Conservation (phyloP, 2,888 invertebrate genomes). For the Myopa tessellatipennis region DNA sequence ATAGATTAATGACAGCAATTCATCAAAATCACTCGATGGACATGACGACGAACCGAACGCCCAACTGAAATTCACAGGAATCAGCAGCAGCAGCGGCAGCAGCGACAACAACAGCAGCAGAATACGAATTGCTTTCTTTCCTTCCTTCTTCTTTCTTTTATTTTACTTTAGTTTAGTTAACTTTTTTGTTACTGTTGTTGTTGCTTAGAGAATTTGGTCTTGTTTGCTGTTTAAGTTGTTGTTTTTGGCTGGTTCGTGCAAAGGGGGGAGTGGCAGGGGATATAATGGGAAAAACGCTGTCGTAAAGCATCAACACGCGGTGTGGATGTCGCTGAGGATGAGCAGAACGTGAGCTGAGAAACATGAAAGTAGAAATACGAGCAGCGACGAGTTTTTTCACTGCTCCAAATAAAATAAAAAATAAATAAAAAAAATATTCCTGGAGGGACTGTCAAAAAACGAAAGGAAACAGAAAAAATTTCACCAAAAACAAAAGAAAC, state of each 20-base stretch:
- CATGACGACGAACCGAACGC: constrained; percentile 58
- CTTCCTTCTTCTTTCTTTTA: constrained; percentile 11
- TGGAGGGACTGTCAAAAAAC: constrained; percentile 4
- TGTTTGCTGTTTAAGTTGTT: constrained; percentile 27
- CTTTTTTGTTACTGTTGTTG: constrained; percentile 45
- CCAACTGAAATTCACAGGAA: constrained; percentile 58
- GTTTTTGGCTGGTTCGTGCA: neutral
- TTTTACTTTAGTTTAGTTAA: constrained; percentile 37
- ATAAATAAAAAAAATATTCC: neutral
- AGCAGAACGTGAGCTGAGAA: constrained; percentile 39
- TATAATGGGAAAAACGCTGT: constrained; percentile 25
- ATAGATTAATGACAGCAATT: constrained; percentile 68
- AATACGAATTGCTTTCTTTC: constrained; percentile 48
- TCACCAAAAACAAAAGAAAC: neutral
- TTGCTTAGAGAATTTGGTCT: constrained; percentile 27
- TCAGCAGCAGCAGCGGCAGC: constrained; percentile 50
- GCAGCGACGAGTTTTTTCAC: neutral
- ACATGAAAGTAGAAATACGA: neutral
- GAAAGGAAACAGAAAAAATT: neutral
- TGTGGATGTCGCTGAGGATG: constrained; percentile 37
- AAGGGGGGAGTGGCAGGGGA: neutral
- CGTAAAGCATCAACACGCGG: constrained; percentile 31
- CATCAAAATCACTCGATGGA: constrained; percentile 64
- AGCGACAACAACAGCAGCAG: constrained; percentile 50
- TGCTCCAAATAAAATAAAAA: neutral